Base-by-base conservation (phyloP, 2,113 vertebrate species). In the Macaca mulatta region DNA sequence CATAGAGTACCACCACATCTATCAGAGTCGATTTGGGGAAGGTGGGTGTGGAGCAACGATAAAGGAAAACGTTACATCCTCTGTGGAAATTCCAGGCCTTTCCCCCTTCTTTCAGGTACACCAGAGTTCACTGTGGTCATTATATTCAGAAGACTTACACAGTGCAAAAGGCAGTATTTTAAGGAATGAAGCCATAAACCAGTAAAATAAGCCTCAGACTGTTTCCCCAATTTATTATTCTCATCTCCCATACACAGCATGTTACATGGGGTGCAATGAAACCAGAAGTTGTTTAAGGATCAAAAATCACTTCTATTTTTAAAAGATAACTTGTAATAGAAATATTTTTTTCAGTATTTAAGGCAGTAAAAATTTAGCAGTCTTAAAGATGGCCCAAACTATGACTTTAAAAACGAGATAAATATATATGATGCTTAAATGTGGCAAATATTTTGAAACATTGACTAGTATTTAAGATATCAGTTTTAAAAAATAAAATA, bases 31-130 rank as follows among this genome's bases (percentile, higher is more conserved):
- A 96, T 69, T 27, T 93, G 67, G 23, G 75, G 84, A 97, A 89
- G 45, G 14, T 89, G 7, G 61, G 27, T 86, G 16, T 69, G 59
- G 61, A 95, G 38, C 69, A 79, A 35, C 8, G 9, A 32, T 52
- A 93, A 95, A 94, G 38, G 77, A 92, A 94, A 95, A 81, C 5
- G 5, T 14, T 84, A 74, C 50, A 80, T 57, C 18, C 75, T 85
- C 72, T 78, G 20, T 48, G 78, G 67, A 93, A 96, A 96, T 72
- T 77, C 35, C 87, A 96, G 64, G 45, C 38, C 82, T 77, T 96
- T 87, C 32, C 45, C 45, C 32, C 10, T n/a, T 9, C 85, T 96
- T 72, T 93, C 48, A 90, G 57, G 45, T 69, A 77, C 13, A 84
- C 22, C 30, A 82, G 17, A 69, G 22, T 77, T 93, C 84, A 78